Evolutionary conservation across 2,888 invertebrate genomes (phyloP), one percentile per base, ranked within the genome.

Genomic region (Trilocha varians): DNA sequence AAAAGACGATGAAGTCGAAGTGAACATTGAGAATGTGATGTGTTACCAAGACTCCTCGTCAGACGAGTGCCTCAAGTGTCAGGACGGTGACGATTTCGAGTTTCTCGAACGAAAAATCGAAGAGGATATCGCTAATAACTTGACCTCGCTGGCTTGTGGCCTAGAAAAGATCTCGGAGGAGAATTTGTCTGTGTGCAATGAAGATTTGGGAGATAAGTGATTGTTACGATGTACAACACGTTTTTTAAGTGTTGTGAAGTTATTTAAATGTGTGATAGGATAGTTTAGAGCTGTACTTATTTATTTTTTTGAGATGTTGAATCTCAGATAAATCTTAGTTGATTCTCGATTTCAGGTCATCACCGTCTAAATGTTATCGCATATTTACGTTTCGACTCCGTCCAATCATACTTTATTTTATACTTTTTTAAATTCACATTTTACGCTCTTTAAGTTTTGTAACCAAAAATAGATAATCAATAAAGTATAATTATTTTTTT

Each of bases 41-140:
- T 55, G 72, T 43, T 84, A 84, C 55, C 80, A 83, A 42, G 84
- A 85, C 43, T 84, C 84, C 0, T 84, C 84, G 1, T 82, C 83
- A 1, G 84, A 85, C 25, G 84, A 85, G 44, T 79, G 80, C 47
- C 47, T 78, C 39, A 74, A 68, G 44, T 75, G 77, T 45, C 70
- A 68, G 38, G 78, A 80, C 0, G 59, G 50, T 42, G 83, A 83
- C 39, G 84, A 84, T 38, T 85, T 85, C 41, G 84, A 84, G 42
- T 43, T 62, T 3, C 49, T 84, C 0, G 84, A 85, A 53, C 54
- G 65, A 38, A 70, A 73, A 49, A 83, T 85, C 3, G 84, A 84
- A 41, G 70, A 72, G 37, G 80, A 79, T 16, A 42, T 79, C 0
- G 70, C 71, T 0, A 67, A 50, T 15, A 67, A 59, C 38, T 45